Conservation (phyloP, 2,888 invertebrate species). For the Autographa pulchrina region DNA sequence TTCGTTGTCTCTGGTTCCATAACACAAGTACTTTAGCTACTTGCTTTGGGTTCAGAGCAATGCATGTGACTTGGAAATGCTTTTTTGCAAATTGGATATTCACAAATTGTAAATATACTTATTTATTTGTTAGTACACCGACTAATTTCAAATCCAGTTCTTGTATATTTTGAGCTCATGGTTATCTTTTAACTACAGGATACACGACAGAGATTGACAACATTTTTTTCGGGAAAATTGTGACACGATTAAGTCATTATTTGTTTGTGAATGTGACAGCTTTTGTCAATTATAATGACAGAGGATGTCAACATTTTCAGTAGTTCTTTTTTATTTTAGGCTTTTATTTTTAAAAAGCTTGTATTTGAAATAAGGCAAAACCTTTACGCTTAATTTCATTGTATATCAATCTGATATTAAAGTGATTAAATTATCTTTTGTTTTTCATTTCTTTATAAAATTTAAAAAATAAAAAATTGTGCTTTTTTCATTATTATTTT, state of each 20-base stretch:
- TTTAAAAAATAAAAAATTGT: too few species aligned
- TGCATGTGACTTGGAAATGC: too few species aligned
- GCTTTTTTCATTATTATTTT: too few species aligned
- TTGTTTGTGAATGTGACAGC: too few species aligned
- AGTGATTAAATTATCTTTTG: background rate
- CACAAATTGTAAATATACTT: too few species aligned
- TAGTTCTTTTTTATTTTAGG: background rate
- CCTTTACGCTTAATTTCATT: background rate
- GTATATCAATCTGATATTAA: background rate
- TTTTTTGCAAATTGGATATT: too few species aligned
- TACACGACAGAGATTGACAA: background rate
- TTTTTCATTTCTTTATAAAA: slow-evolving; percentile 1
- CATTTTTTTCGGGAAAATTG: too few species aligned
- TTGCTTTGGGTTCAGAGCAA: too few species aligned
- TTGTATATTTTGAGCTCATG: background rate
- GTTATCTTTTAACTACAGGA: background rate
- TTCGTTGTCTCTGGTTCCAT: too few species aligned
- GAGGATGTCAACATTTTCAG: background rate
- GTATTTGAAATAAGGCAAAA: slow-evolving; percentile 1
- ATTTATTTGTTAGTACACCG: too few species aligned
- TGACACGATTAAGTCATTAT: too few species aligned
- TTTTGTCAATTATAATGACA: background rate
- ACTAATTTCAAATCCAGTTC: background rate
- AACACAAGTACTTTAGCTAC: too few species aligned
- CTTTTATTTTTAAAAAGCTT: background rate